Percentiles rank a stretch among this genome's conserved stretches.
These are phyloP conservation scores for Sinotaia quadrata DNA, from an alignment of 2,888 invertebrate genomes.

Conservation along the genomic window DNA sequence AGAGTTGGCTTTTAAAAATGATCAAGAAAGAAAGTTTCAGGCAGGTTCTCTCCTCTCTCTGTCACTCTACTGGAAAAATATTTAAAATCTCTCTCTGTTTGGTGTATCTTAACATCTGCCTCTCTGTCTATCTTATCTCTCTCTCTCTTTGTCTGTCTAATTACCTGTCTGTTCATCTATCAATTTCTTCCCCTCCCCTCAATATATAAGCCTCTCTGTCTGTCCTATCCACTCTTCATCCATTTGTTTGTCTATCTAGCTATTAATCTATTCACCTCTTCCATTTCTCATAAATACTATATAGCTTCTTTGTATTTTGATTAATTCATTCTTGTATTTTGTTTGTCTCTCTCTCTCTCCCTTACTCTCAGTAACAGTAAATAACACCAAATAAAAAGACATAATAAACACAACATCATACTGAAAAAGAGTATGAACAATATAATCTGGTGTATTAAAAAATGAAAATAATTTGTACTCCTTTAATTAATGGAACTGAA, in stretches of 20 bases:
- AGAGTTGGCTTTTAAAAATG: too few relatives aligned
- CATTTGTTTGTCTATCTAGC: background rate
- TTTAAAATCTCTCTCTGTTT: background rate
- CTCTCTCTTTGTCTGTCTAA: background rate
- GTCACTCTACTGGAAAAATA: background rate
- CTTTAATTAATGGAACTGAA: too few relatives aligned
- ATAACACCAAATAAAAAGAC: background rate
- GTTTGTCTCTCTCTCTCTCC: background rate
- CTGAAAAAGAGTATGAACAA: too few relatives aligned
- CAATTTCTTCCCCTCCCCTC: background rate
- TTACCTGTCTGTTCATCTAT: background rate
- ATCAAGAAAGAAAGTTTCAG: too few relatives aligned
- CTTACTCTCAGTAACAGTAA: background rate
- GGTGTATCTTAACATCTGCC: background rate
- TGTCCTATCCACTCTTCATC: background rate
- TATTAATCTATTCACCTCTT: background rate
- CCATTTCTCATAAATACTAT: background rate
- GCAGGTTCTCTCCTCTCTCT: background rate
- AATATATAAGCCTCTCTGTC: background rate
- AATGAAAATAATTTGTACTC: too few relatives aligned
- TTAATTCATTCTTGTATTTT: background rate
- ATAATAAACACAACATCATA: too few relatives aligned
- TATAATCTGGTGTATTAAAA: too few relatives aligned
- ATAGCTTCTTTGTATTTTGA: slow-evolving; percentile 1
- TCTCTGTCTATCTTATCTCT: too few relatives aligned